Conservation (phyloP, 2,113 vertebrate species). For the Cygnus atratus region DNA sequence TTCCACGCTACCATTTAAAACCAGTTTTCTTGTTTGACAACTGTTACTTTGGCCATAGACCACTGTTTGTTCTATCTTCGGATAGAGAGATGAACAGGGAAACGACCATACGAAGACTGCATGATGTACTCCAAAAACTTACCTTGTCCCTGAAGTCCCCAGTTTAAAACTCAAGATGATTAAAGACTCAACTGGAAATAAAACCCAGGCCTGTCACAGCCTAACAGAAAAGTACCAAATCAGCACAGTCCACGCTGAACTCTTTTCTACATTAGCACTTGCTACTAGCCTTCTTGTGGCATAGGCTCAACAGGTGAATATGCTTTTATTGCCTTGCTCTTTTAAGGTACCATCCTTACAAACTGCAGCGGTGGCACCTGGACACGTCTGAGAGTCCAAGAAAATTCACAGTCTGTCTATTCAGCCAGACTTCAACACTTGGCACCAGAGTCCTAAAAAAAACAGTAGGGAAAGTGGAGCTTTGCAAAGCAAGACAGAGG, state of each 20-base stretch:
- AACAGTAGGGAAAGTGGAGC: background rate
- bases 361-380: background rate
- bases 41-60: background rate
- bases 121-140: accelerated
- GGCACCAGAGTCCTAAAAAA: background rate
- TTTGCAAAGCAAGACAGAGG: background rate
- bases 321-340: background rate
- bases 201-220: background rate
- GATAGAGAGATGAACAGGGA: background rate
- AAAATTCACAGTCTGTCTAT: background rate
- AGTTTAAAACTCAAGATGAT: background rate
- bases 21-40: background rate
- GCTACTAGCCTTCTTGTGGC: background rate
- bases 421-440: background rate
- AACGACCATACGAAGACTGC: background rate
- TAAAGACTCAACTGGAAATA: background rate
- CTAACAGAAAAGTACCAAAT: background rate
- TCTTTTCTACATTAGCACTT: too few species aligned
- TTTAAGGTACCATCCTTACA: background rate
- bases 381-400: accelerated
- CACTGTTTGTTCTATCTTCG: too few species aligned
- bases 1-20: background rate
- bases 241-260: background rate
- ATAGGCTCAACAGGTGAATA: background rate
- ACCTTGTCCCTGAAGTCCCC: background rate